phyloP scores from a whole-genome alignment of 2,888 invertebrate species.

The Notodonta dromedarius region DNA sequence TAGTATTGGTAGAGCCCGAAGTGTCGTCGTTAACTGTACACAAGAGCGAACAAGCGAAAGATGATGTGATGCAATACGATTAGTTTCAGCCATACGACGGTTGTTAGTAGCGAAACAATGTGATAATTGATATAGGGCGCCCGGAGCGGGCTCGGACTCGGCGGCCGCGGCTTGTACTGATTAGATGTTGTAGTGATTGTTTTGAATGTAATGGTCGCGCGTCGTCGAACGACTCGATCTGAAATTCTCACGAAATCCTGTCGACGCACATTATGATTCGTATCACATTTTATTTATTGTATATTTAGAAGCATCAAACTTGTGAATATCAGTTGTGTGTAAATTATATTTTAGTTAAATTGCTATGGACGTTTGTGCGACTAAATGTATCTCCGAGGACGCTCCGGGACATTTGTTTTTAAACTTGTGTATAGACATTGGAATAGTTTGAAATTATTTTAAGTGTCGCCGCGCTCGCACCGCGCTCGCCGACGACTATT shows the following conservation, averaged over 20 bases:
- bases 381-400: conserved; percentile 38
- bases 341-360: conserved; percentile 9
- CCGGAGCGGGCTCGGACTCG: conserved; percentile 48
- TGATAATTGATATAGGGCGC: conserved; percentile 59
- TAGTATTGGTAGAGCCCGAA: conserved; percentile 37
- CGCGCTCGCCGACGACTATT: conserved; percentile 36
- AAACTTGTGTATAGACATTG: conserved; percentile 73
- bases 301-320: conserved; percentile 9
- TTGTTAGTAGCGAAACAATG: conserved; percentile 59
- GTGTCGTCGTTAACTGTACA: conserved; percentile 43
- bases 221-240: background rate
- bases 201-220: background rate
- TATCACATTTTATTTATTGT: conserved; percentile 8
- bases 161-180: conserved; percentile 15
- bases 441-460: conserved; percentile 65
- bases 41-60: conserved; percentile 59
- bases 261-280: conserved; percentile 3
- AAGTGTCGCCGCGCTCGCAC: conserved; percentile 55
- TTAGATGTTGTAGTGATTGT: conserved; percentile 13
- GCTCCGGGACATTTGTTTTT: conserved; percentile 70
- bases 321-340: conserved; percentile 10
- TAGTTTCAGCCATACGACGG: conserved; percentile 59
- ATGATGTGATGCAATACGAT: conserved; percentile 72
- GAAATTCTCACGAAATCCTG: background rate
- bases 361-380: conserved; percentile 16